Evolutionary conservation across 1,140 invertebrate species (phyloP).

Genomic region (Heliothis virescens): DNA sequence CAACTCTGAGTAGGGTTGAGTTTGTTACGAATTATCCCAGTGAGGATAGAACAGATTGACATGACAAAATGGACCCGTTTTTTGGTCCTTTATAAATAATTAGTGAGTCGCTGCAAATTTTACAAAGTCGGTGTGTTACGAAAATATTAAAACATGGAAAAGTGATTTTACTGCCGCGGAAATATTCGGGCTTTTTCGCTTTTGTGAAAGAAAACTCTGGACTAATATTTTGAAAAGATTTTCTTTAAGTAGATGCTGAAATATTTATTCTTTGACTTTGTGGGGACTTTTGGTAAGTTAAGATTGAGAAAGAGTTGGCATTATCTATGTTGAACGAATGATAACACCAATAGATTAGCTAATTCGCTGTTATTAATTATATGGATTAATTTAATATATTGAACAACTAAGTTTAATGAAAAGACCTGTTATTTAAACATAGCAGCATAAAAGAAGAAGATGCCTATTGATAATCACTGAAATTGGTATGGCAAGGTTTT

Average conservation of each 20-base stretch:
- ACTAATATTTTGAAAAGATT: constrained; percentile 2
- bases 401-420: no score
- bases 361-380: no score
- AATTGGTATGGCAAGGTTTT: no score
- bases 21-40: constrained; percentile 47
- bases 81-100: constrained; percentile 38
- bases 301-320: no score
- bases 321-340: no score
- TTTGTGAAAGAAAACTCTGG: background rate
- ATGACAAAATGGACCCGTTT: constrained; percentile 47
- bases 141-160: constrained; percentile 19
- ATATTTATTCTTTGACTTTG: background rate
- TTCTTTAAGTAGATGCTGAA: background rate
- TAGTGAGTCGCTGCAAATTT: constrained; percentile 19
- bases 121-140: constrained; percentile 22
- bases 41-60: constrained; percentile 46
- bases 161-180: background rate
- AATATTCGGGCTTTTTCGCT: constrained; percentile 3
- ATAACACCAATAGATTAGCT: no score
- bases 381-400: no score
- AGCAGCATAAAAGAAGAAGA: no score
- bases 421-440: no score
- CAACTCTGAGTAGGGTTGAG: constrained; percentile 43
- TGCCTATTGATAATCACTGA: no score
- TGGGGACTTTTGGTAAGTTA: background rate